Percentiles rank a stretch among this genome's conserved stretches.
These are phyloP conservation scores for Rhipidura dahli DNA, from an alignment of 2,113 vertebrate species.

Conservation along the genomic window DNA sequence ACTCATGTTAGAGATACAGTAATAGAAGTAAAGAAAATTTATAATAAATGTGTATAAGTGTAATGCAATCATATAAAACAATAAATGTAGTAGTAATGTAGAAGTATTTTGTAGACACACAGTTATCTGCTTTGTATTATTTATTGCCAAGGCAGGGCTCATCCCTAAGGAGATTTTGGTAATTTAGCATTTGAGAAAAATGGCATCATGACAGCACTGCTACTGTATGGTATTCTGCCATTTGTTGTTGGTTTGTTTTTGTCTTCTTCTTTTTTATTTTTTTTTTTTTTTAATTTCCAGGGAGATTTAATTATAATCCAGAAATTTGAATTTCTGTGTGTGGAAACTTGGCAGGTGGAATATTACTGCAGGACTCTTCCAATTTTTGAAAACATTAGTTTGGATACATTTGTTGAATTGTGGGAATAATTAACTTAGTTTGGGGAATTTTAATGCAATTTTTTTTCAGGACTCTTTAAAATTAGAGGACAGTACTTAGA, in stretches of 20 bases:
- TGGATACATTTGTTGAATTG: neutral
- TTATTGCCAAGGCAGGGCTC: neutral
- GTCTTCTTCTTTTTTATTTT: too few species aligned
- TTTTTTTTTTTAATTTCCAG: neutral
- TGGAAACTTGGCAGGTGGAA: neutral
- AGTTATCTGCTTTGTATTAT: neutral
- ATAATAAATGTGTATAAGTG: neutral
- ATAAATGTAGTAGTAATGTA: neutral
- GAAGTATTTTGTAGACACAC: neutral
- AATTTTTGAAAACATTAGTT: neutral
- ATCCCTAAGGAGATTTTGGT: neutral
- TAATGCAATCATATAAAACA: neutral
- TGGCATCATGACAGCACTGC: neutral
- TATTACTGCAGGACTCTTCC: neutral
- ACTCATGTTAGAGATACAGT: neutral
- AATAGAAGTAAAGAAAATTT: neutral
- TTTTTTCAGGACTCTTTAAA: neutral
- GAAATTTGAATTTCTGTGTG: neutral
- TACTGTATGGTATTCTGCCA: neutral
- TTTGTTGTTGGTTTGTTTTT: neutral
- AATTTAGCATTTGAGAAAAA: neutral
- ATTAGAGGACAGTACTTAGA: neutral
- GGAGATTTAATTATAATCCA: slow-evolving; percentile 4
- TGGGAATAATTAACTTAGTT: neutral
- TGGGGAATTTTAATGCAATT: neutral